Evolutionary conservation across 2,113 vertebrate species (phyloP), one percentile per base, ranked within the genome.

Genomic region (Ochotona curzoniae): DNA sequence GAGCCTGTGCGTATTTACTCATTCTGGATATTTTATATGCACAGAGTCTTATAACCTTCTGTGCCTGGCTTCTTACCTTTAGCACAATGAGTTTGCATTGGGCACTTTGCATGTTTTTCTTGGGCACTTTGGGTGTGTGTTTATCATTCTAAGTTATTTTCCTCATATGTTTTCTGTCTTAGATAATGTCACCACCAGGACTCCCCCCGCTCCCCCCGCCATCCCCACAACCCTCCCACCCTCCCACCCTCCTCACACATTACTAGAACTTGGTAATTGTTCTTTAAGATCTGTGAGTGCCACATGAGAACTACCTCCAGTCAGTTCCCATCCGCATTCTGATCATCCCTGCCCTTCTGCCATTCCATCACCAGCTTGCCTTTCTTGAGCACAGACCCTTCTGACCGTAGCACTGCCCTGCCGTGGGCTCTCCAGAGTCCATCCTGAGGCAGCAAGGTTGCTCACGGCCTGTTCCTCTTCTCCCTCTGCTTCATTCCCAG

Each of bases 401-500:
- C 70, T 35, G 38, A 75, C 30, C 17, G 0, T 7, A 1, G 23
- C 57, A 2, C 69, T n/a, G 18, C 21, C 87, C 32, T 28, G 38
- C 81, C 38, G 38, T 44, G 38, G 38, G 38, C 38, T 44, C 38
- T 44, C 70, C 47, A 1, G 11, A 20, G 2, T 66, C 61, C 57
- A 18, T 17, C 11, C 44, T 1, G 0, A 8, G 25, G 9, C 7
- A 4, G 2, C 35, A 35, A n/a, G 25, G 28, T 44, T 63, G 0
- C 30, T n/a, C 38, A 12, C 47, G 11, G 8, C 4, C 60, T 60
- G 13, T 28, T 15, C 49, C 32, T 69, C 61, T 5, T 0, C 32
- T 38, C 21, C 26, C 7, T 32, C 30, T 18, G 8, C 71, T 64
- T 57, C 26, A 2, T 28, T 44, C 25, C 47, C 44, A 9, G 1